Evolutionary conservation across 2,888 invertebrate species (phyloP).

Genomic region (Tinea trinotella): DNA sequence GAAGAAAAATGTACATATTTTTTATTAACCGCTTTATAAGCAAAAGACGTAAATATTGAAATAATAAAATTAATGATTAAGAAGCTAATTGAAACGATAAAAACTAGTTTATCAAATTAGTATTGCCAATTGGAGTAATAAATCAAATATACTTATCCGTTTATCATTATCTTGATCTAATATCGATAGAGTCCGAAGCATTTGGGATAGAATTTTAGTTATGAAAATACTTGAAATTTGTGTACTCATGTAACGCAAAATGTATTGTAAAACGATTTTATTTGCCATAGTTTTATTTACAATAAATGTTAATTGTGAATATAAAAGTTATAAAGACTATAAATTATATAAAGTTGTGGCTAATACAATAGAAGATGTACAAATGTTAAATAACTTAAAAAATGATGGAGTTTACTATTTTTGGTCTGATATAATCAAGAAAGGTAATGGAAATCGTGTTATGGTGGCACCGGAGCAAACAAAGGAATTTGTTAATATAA

Average conservation of each 20-base stretch:
- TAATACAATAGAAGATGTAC: constrained; percentile 5
- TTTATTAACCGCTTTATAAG: too few relatives aligned
- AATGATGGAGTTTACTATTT: constrained; percentile 6
- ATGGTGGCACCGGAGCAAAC: constrained; percentile 14
- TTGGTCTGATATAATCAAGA: constrained; percentile 11
- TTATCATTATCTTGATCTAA: not conserved
- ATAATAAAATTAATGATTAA: not conserved
- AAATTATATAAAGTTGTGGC: constrained; percentile 15
- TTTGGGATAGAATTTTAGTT: not conserved
- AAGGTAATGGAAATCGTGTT: not conserved
- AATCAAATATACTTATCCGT: constrained; percentile 6
- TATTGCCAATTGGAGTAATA: not conserved
- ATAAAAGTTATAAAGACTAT: constrained; percentile 12
- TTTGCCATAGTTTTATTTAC: not conserved
- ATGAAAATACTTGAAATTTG: not conserved
- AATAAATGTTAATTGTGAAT: not conserved
- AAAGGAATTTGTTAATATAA: constrained; percentile 1
- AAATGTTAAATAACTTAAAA: constrained; percentile 9
- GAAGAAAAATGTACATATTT: too few relatives aligned
- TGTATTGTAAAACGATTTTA: not conserved
- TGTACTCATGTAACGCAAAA: not conserved
- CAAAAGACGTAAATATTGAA: not conserved
- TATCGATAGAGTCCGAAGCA: too few relatives aligned
- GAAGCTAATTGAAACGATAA: not conserved
- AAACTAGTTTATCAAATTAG: not conserved